Conservation (phyloP, 2,888 invertebrate genomes). For the Sepiola atlantica region DNA sequence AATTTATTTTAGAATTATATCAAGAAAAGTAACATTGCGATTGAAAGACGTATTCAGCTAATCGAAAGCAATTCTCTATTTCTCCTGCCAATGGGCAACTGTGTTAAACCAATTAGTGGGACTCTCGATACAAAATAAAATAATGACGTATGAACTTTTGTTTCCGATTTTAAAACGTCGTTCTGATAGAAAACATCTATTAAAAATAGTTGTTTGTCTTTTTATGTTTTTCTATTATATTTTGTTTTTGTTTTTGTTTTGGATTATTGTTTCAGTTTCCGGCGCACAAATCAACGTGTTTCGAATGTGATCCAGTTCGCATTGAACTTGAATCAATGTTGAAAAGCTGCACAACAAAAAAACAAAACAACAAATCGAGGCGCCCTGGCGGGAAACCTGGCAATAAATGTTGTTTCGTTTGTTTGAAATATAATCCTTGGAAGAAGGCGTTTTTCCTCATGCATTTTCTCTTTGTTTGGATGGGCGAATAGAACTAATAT, state of each 20-base stretch:
- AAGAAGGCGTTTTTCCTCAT: too few relatives aligned
- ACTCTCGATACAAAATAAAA: background rate
- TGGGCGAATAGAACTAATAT: too few relatives aligned
- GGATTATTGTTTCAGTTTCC: background rate
- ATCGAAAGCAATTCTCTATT: background rate
- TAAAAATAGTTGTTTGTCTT: background rate
- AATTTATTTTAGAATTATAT: background rate
- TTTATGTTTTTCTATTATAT: background rate
- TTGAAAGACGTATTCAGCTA: too few relatives aligned
- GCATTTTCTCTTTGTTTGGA: too few relatives aligned
- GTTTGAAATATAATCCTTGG: too few relatives aligned
- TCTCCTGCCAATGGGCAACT: background rate
- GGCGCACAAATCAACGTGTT: too few relatives aligned
- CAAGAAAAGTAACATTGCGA: background rate
- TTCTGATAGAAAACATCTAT: background rate
- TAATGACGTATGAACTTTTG: background rate
- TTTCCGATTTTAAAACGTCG: background rate
- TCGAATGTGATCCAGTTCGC: too few relatives aligned
- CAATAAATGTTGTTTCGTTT: too few relatives aligned
- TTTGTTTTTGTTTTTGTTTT: background rate
- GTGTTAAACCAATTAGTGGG: background rate
- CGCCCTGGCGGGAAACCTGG: too few relatives aligned
- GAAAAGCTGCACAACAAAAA: too few relatives aligned
- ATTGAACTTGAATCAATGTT: too few relatives aligned
- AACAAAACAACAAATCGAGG: too few relatives aligned